phyloP scores from a whole-genome alignment of 2,888 invertebrate species.

The Ormyrus nitidulus region DNA sequence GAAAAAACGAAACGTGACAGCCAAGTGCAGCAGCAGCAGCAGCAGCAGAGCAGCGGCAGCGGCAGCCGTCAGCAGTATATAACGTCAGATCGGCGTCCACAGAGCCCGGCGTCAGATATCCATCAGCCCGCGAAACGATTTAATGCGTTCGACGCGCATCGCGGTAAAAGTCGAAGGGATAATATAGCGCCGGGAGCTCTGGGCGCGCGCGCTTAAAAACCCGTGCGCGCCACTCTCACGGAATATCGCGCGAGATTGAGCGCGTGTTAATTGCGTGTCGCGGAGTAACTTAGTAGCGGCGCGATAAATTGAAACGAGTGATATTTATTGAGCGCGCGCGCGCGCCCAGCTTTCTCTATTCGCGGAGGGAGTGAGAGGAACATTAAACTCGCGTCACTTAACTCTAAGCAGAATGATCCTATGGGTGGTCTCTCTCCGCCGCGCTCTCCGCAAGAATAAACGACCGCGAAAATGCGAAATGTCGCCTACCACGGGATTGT shows the following conservation, averaged over 20 bases:
- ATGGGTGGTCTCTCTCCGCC: slow-evolving; percentile 64
- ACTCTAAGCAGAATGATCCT: slow-evolving; percentile 60
- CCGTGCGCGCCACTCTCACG: background rate
- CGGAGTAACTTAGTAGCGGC: slow-evolving; percentile 64
- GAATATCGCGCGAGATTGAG: slow-evolving; percentile 46
- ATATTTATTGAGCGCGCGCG: slow-evolving; percentile 67
- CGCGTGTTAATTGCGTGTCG: slow-evolving; percentile 65
- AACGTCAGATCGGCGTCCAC: background rate
- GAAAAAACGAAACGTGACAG: too few species aligned
- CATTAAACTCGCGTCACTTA: slow-evolving; percentile 68
- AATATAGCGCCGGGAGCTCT: background rate
- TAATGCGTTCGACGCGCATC: slow-evolving; percentile 30
- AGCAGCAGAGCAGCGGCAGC: too few species aligned
- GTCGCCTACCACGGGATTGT: slow-evolving; percentile 9
- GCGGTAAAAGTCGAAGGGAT: slow-evolving; percentile 27
- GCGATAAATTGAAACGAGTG: slow-evolving; percentile 67
- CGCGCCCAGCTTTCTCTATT: background rate
- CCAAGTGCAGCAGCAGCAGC: too few species aligned
- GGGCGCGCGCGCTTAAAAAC: slow-evolving; percentile 16
- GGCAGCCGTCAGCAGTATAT: slow-evolving; percentile 4
- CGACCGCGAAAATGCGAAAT: slow-evolving; percentile 53
- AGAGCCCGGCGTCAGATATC: slow-evolving; percentile 39
- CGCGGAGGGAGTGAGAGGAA: slow-evolving; percentile 55
- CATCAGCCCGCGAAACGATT: slow-evolving; percentile 45
- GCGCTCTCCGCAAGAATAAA: slow-evolving; percentile 47